phyloP scores from a whole-genome alignment of 2,113 vertebrate species.

The Pelvicachromis taeniatus region DNA sequence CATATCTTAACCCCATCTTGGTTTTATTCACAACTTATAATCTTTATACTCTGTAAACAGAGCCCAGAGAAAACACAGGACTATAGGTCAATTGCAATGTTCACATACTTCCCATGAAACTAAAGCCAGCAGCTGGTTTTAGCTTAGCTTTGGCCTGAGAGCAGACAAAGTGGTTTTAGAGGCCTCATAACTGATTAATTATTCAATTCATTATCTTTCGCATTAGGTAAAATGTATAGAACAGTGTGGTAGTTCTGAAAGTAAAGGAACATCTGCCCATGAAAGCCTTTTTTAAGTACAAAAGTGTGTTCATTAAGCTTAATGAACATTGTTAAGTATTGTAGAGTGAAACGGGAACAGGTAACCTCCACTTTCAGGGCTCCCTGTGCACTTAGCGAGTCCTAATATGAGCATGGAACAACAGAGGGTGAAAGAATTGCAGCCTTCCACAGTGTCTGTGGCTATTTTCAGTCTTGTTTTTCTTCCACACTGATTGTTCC shows the following conservation, averaged over 20 bases:
- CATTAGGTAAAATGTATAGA: not conserved
- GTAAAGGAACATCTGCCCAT: not conserved
- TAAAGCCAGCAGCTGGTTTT: not conserved
- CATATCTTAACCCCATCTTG: not conserved
- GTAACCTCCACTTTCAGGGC: not conserved
- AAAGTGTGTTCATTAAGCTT: not conserved
- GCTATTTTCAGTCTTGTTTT: conserved; percentile 70
- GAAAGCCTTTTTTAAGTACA: not conserved
- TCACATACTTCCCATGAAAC: not conserved
- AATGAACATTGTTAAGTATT: not conserved
- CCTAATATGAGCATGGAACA: conserved; percentile 44
- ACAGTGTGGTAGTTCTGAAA: not conserved
- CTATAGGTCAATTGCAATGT: not conserved
- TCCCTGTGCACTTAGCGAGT: not conserved
- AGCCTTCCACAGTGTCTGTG: conserved; percentile 3
- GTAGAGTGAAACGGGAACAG: not conserved
- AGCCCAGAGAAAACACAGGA: not conserved
- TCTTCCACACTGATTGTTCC: conserved; percentile 62
- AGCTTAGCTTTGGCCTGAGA: not conserved
- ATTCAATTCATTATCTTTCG: not conserved
- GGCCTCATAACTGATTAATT: fast-evolving
- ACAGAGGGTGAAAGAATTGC: not conserved
- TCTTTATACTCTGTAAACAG: not conserved
- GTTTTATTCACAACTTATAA: not conserved
- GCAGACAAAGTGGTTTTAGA: not conserved